Percentiles rank a stretch among this genome's conserved stretches.
Conservation (phyloP, 2,113 vertebrate genomes). For the Tricholaema leucomelas region DNA sequence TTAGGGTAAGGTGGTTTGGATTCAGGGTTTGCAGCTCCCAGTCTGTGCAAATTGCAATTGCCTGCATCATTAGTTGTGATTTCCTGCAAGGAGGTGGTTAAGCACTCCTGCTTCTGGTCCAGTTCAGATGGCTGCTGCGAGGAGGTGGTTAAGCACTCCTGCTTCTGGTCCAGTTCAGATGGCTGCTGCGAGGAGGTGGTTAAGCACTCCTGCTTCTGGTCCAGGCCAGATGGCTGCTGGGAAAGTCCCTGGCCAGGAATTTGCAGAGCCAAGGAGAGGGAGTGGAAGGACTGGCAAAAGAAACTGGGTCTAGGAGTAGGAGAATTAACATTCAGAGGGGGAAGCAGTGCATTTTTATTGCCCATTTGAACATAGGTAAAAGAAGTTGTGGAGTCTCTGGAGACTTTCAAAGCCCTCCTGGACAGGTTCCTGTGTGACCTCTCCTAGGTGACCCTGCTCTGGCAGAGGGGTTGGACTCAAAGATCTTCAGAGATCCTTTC, state of each 20-base stretch:
- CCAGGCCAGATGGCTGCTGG: background rate
- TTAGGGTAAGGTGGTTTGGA: background rate
- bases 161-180: no score
- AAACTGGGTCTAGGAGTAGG: background rate
- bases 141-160: no score
- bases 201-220: background rate
- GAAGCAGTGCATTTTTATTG: background rate
- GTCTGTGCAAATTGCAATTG: background rate
- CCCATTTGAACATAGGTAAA: background rate
- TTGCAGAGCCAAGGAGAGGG: background rate
- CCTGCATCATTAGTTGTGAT: background rate
- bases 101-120: no score
- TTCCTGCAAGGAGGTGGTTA: constrained; percentile 37
- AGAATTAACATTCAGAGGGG: no score
- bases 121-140: background rate
- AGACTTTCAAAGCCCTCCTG: no score
- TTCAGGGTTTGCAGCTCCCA: background rate
- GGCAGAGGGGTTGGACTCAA: no score
- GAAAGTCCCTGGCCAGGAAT: constrained; percentile 16
- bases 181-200: background rate
- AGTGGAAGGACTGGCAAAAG: background rate
- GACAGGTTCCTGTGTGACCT: no score
- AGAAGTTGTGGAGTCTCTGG: background rate
- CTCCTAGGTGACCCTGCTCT: no score
- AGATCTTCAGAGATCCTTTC: no score